These are phyloP conservation scores for Hydrozoanthus gracilis DNA, from an alignment of 92 coral and sea anemone species.

Conservation along the genomic window DNA sequence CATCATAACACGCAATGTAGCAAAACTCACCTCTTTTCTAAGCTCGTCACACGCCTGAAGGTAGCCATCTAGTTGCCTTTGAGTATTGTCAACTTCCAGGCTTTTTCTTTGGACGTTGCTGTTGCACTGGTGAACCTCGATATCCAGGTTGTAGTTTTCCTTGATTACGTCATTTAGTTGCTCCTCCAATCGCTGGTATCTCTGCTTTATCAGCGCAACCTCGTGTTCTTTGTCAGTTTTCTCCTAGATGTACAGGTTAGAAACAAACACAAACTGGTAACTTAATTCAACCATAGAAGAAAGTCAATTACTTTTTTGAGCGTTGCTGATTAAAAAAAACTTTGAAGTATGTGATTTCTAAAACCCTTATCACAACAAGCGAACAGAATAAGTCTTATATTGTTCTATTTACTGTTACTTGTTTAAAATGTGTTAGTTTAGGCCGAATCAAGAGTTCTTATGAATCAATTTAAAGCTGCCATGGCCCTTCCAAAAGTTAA, in stretches of 20 bases:
- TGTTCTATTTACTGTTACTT: too few relatives aligned
- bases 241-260: background rate
- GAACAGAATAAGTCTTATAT: too few relatives aligned
- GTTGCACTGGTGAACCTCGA: slow-evolving; percentile 21
- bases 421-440: too few relatives aligned
- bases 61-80: background rate
- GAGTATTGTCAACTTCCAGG: background rate
- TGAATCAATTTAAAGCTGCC: too few relatives aligned
- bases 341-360: too few relatives aligned
- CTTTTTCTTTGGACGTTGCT: background rate
- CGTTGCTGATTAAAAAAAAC: too few relatives aligned
- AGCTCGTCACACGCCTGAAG: background rate
- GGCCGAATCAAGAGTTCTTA: too few relatives aligned
- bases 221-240: slow-evolving; percentile 25
- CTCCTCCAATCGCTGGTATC: slow-evolving; percentile 12
- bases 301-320: background rate
- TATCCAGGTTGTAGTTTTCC: slow-evolving; percentile 24
- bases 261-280: too few relatives aligned
- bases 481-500: too few relatives aligned
- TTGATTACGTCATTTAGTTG: slow-evolving; percentile 20
- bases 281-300: background rate
- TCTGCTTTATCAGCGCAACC: slow-evolving; percentile 20
- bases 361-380: too few relatives aligned
- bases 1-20: background rate
- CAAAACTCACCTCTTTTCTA: slow-evolving; percentile 2